Conservation (phyloP, 2,888 invertebrate species). For the Hyppa rectilinea region DNA sequence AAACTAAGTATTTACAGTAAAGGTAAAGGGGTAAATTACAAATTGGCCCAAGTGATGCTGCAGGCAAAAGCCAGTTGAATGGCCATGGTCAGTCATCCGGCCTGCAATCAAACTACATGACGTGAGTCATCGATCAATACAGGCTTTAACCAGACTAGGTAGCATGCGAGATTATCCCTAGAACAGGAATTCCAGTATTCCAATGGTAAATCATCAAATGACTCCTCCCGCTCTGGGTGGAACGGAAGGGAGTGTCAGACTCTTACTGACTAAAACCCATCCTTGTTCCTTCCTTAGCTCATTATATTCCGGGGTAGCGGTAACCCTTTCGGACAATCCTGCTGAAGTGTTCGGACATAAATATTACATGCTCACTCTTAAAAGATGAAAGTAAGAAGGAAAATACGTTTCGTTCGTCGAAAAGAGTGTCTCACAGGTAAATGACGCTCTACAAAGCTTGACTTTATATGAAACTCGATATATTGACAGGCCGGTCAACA, state of each 20-base stretch:
- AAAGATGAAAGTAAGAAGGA: too few relatives aligned
- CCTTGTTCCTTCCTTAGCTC: too few relatives aligned
- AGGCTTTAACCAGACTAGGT: neutral
- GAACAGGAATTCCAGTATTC: neutral
- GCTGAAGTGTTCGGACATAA: too few relatives aligned
- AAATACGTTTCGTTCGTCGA: too few relatives aligned
- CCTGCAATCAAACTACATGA: neutral
- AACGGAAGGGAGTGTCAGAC: too few relatives aligned
- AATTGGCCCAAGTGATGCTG: neutral
- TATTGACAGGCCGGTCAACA: neutral
- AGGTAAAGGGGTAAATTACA: neutral
- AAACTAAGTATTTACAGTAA: neutral
- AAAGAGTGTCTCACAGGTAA: neutral
- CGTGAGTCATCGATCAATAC: constrained; percentile 17
- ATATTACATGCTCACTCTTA: neutral
- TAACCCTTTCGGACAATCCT: too few relatives aligned
- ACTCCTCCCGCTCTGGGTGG: too few relatives aligned
- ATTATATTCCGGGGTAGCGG: too few relatives aligned
- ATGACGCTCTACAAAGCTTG: neutral
- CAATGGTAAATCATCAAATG: too few relatives aligned
- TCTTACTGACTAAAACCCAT: too few relatives aligned
- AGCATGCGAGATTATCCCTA: neutral
- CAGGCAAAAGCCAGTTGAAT: neutral
- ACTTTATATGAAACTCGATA: neutral
- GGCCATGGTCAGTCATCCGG: neutral